phyloP scores from a whole-genome alignment of 2,113 vertebrate genomes.

The Falco punctatus region DNA sequence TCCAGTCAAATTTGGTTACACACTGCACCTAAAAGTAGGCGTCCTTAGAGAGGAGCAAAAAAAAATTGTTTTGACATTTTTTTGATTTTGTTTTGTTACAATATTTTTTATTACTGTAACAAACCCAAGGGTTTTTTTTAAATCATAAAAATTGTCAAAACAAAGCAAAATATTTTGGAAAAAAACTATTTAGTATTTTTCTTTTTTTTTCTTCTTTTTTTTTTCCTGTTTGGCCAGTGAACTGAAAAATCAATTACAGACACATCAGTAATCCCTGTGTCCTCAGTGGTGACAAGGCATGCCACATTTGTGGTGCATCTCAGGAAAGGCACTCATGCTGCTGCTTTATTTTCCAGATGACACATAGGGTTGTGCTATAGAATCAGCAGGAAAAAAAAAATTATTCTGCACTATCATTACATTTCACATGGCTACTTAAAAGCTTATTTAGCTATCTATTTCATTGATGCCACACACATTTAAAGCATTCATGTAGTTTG shows the following conservation, averaged over 20 bases:
- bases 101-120: neutral
- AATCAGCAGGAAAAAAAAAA: conserved; percentile 23
- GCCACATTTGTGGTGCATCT: neutral
- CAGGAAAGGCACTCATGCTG: conserved; percentile 10
- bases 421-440: neutral
- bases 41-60: neutral
- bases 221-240: neutral
- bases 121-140: neutral
- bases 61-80: neutral
- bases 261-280: conserved; percentile 36
- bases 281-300: conserved; percentile 10
- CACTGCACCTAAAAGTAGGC: neutral
- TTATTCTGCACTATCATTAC: neutral
- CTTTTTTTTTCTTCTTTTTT: neutral
- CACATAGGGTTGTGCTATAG: neutral
- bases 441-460: neutral
- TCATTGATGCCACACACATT: neutral
- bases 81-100: neutral
- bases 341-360: conserved; percentile 42
- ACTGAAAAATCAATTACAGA: conserved; percentile 56
- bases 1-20: neutral
- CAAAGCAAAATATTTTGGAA: neutral
- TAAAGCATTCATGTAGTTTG: neutral
- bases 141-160: neutral
- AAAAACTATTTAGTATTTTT: neutral